These are phyloP conservation scores for Conomelus anceps DNA, from an alignment of 2,888 invertebrate species.

Conservation along the genomic window DNA sequence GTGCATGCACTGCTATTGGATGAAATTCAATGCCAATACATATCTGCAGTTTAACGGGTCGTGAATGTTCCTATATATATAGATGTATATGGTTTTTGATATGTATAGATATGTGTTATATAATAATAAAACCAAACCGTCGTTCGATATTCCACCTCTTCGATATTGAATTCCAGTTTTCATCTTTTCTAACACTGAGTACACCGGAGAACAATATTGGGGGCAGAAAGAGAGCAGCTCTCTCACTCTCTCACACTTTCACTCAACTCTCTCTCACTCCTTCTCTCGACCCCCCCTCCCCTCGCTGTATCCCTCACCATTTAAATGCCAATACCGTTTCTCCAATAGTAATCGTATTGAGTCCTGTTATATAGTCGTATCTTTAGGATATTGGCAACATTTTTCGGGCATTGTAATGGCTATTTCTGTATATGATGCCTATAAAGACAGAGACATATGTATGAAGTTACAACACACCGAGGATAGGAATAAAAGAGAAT, in stretches of 20 bases:
- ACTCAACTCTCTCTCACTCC: no score
- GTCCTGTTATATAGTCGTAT: background rate
- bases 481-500: background rate
- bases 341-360: background rate
- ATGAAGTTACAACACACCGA: background rate
- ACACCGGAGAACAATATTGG: background rate
- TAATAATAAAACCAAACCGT: background rate
- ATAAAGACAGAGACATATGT: background rate
- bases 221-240: background rate
- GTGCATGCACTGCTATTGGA: background rate
- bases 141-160: background rate
- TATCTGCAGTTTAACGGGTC: background rate
- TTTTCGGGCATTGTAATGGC: background rate
- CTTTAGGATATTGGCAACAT: background rate
- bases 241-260: no score
- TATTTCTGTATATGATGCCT: background rate
- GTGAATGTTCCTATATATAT: background rate
- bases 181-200: background rate
- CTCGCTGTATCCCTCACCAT: no score
- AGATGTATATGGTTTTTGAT: background rate
- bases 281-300: background rate
- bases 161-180: background rate
- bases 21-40: background rate
- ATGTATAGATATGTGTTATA: background rate
- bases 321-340: background rate